Evolutionary conservation across 2,113 vertebrate species (phyloP).

Genomic region (Melanocharis versteri): DNA sequence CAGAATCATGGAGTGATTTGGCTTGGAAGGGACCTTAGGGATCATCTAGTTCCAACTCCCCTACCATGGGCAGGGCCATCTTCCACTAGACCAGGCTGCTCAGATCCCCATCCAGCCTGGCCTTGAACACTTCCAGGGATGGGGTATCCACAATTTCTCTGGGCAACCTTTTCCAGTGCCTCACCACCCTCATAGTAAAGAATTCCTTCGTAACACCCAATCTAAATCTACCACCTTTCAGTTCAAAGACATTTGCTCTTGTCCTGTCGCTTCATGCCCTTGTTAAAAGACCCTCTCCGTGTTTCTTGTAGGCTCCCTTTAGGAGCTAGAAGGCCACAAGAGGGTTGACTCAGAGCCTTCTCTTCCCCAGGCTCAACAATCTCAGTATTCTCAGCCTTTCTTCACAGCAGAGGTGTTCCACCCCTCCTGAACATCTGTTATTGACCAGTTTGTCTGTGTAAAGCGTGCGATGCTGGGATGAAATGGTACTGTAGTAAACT

Average conservation of each 20-base stretch:
- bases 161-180: background rate
- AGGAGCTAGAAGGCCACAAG: background rate
- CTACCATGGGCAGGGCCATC: background rate
- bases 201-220: background rate
- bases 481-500: background rate
- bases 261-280: background rate
- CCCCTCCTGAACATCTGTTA: background rate
- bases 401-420: background rate
- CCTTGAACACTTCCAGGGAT: background rate
- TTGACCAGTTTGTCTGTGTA: background rate
- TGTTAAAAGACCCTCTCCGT: background rate
- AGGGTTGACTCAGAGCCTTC: background rate
- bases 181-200: background rate
- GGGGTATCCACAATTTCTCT: background rate
- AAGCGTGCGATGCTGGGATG: background rate
- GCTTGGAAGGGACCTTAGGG: background rate
- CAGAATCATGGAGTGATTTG: background rate
- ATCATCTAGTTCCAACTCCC: background rate
- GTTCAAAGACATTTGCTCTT: background rate
- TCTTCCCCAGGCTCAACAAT: background rate
- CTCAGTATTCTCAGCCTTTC: background rate
- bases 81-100: background rate
- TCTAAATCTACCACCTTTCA: background rate
- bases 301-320: background rate
- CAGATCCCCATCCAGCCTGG: background rate